Evolutionary conservation across 23 tunicate species (phyloP), one percentile per base, ranked within the genome.

Genomic region (Botrylloides violaceus): DNA sequence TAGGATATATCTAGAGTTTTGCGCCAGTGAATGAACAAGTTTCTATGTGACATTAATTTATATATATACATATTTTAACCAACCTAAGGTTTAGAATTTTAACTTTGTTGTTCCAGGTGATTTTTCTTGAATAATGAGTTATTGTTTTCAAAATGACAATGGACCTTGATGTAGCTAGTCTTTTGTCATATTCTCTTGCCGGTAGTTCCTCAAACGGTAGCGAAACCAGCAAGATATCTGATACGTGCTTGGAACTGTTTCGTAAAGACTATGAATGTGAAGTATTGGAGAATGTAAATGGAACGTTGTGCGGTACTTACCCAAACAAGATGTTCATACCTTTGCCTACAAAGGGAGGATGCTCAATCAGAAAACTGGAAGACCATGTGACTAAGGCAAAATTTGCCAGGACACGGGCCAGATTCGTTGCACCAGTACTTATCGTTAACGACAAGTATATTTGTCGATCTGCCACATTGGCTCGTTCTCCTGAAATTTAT

Each of bases 391-490:
- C 35, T 21, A 74, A 66, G 60, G 90, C 89, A 3, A 65, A 80
- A 21, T 83, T 83, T 71, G 97, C 97, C 1, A 59, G 97, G 48
- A 83, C 97, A 3, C 78, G 97, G 43, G 85, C 82, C 18, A 66
- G 97, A 36, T 90, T 90, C 55, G 92, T 87, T 2, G 85, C 66
- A 58, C 97, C 97, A 29, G 97, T 90, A 20, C 47, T 90, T 56
- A 32, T 90, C 32, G 27, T 83, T 50, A 70, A 66, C 20, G 90
- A 71, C 23, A 90, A 90, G 62, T 70, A 79, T 75, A 58, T 90
- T 53, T 90, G 97, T 49, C 83, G 97, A 3, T 90, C 97, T 24
- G 78, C 97, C 3, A 90, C 97, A 0, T 77, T 90, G 26, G 89
- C 97, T 19, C 65, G 90, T 29, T 90, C 97, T 0, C 86, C 90